A percentile compares a stretch with the other conserved stretches of the same genome.
Conservation (phyloP, 2,797 vertebrate species). For the Delichon dasypus region DNA sequence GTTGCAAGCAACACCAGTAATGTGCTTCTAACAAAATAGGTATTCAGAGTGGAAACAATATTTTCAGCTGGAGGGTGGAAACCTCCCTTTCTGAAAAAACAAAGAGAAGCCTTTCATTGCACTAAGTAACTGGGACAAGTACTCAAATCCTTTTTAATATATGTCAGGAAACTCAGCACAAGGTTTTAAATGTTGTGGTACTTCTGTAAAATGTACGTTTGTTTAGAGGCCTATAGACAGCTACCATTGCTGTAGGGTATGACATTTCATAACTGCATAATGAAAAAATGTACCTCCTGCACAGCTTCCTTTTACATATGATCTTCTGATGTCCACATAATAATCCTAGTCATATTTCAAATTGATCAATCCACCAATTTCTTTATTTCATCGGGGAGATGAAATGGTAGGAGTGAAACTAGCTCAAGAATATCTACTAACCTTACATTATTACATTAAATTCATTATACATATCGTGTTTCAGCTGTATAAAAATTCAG, state of each 20-base stretch:
- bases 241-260: not conserved
- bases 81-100: not conserved
- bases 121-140: not conserved
- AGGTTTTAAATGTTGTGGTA: not conserved
- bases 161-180: not conserved
- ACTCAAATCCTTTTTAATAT: not conserved
- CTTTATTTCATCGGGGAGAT: not conserved
- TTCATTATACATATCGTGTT: not conserved
- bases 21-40: not conserved
- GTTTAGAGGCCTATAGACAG: not conserved
- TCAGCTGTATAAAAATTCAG: not conserved
- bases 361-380: not conserved
- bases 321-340: not conserved
- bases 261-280: not conserved
- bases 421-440: slow-evolving; percentile 5
- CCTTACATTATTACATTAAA: slow-evolving; percentile 8
- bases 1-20: not conserved
- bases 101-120: not conserved
- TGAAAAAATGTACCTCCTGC: not conserved
- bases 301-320: not conserved
- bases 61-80: not conserved
- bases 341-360: not conserved
- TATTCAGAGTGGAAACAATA: not conserved
- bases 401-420: not conserved
- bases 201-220: not conserved